Conservation (phyloP, 2,113 vertebrate genomes). For the Polypterus senegalus region DNA sequence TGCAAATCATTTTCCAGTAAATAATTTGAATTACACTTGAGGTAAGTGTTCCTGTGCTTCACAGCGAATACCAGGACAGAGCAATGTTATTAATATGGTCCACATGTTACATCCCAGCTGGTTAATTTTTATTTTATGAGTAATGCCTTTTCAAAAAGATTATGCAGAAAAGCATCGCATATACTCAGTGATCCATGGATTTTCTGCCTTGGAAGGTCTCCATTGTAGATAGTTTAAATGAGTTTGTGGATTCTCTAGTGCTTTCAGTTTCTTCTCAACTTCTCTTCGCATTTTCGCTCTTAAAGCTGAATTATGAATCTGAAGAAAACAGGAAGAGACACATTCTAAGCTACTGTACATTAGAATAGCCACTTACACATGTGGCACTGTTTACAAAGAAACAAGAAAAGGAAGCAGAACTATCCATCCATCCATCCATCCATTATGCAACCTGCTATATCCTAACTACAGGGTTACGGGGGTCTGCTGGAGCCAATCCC, state of each 20-base stretch:
- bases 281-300: conserved; percentile 79
- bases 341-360: neutral
- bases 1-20: no score
- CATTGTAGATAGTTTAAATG: conserved; percentile 51
- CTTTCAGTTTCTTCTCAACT: conserved; percentile 64
- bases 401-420: neutral
- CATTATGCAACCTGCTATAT: neutral
- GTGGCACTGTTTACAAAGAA: neutral
- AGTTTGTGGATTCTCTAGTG: conserved; percentile 43
- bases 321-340: conserved; percentile 8
- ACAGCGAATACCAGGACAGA: no score
- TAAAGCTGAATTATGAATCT: conserved; percentile 85
- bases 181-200: conserved; percentile 89
- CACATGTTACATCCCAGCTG: no score
- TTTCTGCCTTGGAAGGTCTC: conserved; percentile 51
- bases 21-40: no score
- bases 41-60: no score
- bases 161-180: conserved; percentile 86
- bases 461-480: no score
- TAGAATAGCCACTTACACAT: neutral
- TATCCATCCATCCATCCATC: neutral
- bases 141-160: conserved; percentile 40
- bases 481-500: no score
- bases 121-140: no score
- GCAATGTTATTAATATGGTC: no score